Percentiles rank a stretch among this genome's conserved stretches.
These are phyloP conservation scores for Xenentodon cancila DNA, from an alignment of 2,797 vertebrate species.

Conservation along the genomic window DNA sequence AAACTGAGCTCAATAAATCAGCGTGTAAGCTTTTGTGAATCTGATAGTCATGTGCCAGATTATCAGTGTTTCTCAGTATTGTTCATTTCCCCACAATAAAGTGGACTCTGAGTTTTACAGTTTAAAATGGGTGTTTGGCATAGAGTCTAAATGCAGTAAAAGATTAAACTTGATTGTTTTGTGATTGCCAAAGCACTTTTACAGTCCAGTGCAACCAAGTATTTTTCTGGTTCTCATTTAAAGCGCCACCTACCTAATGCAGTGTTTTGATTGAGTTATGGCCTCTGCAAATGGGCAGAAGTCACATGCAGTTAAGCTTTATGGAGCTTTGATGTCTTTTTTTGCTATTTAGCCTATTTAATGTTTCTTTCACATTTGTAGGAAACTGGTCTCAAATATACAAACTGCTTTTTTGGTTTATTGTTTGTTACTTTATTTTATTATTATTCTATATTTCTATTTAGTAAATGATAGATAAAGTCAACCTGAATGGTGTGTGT, in stretches of 20 bases:
- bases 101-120: constrained; percentile 17
- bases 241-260: constrained; percentile 39
- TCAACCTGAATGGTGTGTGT: too few relatives aligned
- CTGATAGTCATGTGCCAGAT: constrained; percentile 37
- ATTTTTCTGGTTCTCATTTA: not conserved
- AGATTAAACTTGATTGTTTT: constrained; percentile 6
- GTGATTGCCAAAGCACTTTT: constrained; percentile 10
- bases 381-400: too few relatives aligned
- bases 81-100: constrained; percentile 28
- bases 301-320: too few relatives aligned
- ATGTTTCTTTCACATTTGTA: too few relatives aligned
- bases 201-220: not conserved
- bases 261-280: constrained; percentile 19
- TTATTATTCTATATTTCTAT: too few relatives aligned
- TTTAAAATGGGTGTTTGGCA: constrained; percentile 15
- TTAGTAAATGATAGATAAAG: too few relatives aligned
- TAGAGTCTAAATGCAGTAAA: constrained; percentile 14
- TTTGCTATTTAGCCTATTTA: too few relatives aligned
- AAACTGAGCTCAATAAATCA: constrained; percentile 51
- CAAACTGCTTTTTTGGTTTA: too few relatives aligned
- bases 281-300: too few relatives aligned
- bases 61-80: constrained; percentile 29
- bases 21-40: constrained; percentile 42
- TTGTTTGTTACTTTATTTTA: too few relatives aligned
- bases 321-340: too few relatives aligned